phyloP scores from a whole-genome alignment of 2,888 invertebrate species.

The Aquatica leii region DNA sequence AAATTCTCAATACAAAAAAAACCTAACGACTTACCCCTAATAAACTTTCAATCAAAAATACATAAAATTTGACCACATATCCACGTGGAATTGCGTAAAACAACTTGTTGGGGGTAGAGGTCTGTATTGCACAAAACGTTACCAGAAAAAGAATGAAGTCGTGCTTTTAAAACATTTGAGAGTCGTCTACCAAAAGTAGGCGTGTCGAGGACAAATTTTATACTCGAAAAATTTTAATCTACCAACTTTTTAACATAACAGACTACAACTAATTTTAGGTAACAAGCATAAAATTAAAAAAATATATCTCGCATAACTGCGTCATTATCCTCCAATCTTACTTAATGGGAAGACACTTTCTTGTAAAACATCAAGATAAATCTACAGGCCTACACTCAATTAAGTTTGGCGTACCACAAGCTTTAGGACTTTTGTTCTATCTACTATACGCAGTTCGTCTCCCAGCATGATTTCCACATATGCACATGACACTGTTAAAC shows the following conservation, averaged over 20 bases:
- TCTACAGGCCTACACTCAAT: slow-evolving; percentile 19
- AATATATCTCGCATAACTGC: slow-evolving; percentile 2
- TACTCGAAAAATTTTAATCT: no score
- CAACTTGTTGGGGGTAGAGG: no score
- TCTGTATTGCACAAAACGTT: no score
- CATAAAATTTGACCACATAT: no score
- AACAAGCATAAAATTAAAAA: slow-evolving; percentile 13
- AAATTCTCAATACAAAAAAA: no score
- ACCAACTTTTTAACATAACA: no score
- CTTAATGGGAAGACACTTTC: slow-evolving; percentile 13
- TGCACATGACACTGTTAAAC: slow-evolving; percentile 36
- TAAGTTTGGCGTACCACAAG: slow-evolving; percentile 36
- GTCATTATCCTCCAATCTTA: slow-evolving; percentile 11
- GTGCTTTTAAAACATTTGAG: slow-evolving; percentile 12
- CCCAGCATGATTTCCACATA: slow-evolving; percentile 34
- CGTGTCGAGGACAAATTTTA: no score
- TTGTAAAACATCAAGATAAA: slow-evolving; percentile 15
- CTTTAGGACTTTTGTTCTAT: slow-evolving; percentile 37
- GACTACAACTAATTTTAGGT: background rate
- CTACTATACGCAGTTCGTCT: slow-evolving; percentile 35
- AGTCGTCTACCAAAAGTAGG: background rate
- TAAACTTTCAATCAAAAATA: no score
- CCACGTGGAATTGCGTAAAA: no score
- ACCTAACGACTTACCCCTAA: no score
- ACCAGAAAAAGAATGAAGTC: background rate